phyloP scores from a whole-genome alignment of 37 sponge, comb jelly and placozoan genomes.

The Beroe forskalii region DNA sequence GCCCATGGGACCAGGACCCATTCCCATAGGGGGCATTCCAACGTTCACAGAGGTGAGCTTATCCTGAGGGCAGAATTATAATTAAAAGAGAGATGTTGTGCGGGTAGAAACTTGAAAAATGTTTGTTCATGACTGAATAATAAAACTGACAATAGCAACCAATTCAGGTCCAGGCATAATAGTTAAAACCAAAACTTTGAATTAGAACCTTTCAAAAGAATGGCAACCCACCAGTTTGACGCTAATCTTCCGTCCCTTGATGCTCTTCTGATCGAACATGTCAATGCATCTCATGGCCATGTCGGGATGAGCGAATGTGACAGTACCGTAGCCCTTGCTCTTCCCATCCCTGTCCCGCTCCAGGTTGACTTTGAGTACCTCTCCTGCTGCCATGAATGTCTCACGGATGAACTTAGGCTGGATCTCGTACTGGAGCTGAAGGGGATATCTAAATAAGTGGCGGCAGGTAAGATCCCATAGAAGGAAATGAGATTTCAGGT shows the following conservation, averaged over 20 bases:
- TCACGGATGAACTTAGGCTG: conserved; percentile 17
- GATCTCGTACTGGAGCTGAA: conserved; percentile 34
- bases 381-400: not conserved
- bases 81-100: too few species aligned
- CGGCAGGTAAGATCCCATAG: too few species aligned
- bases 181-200: too few species aligned
- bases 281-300: conserved; percentile 46
- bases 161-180: too few species aligned
- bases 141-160: too few species aligned
- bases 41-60: conserved; percentile 19
- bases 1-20: conserved; percentile 16
- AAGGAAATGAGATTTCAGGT: too few species aligned
- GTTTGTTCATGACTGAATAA: too few species aligned
- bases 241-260: conserved; percentile 31
- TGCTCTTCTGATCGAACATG: conserved; percentile 51
- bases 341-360: conserved; percentile 29
- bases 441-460: too few species aligned
- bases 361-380: conserved; percentile 4
- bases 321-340: conserved; percentile 31
- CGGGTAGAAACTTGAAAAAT: too few species aligned
- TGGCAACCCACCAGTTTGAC: conserved; percentile 12
- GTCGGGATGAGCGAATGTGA: conserved; percentile 30
- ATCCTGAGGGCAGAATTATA: not conserved
- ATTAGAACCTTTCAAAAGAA: too few species aligned
- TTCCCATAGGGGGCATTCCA: not conserved